phyloP scores from a whole-genome alignment of 37 sponge, comb jelly and placozoan species.

The Aplysina aerophoba region DNA sequence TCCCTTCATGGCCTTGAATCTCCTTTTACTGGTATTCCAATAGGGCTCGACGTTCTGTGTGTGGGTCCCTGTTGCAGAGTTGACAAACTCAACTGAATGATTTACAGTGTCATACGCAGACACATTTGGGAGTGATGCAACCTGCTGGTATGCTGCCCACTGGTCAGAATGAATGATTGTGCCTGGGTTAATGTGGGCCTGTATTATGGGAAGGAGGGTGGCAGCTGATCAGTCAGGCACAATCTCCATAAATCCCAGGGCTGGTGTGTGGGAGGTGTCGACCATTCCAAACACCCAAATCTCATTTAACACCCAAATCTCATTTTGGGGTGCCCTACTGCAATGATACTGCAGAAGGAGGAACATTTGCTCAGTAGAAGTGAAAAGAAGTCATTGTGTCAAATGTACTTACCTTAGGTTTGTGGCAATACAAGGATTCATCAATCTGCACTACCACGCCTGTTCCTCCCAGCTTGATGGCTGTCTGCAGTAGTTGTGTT shows the following conservation, averaged over 20 bases:
- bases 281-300: conserved; percentile 80
- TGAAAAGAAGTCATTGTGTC: too few relatives aligned
- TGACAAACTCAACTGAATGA: conserved; percentile 67
- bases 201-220: conserved; percentile 71
- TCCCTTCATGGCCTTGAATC: not conserved
- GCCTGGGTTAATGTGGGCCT: conserved; percentile 37
- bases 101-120: conserved; percentile 52
- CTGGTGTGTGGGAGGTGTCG: conserved; percentile 39
- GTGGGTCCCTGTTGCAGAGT: conserved; percentile 57
- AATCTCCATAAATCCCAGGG: conserved; percentile 69
- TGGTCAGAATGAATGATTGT: conserved; percentile 61
- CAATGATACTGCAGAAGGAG: too few relatives aligned
- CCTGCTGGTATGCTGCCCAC: conserved; percentile 55
- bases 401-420: conserved; percentile 50
- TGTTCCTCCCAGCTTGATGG: conserved; percentile 46
- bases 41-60: conserved; percentile 66
- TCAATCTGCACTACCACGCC: conserved; percentile 55
- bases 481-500: conserved; percentile 35
- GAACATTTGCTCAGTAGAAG: conserved; percentile 21
- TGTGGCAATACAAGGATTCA: conserved; percentile 60
- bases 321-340: conserved; percentile 41
- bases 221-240: conserved; percentile 57
- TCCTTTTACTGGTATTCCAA: conserved; percentile 44
- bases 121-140: conserved; percentile 46
- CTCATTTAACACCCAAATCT: too few relatives aligned